Base-by-base conservation (phyloP, 2,888 invertebrate species). In the Eristalis arbustorum region DNA sequence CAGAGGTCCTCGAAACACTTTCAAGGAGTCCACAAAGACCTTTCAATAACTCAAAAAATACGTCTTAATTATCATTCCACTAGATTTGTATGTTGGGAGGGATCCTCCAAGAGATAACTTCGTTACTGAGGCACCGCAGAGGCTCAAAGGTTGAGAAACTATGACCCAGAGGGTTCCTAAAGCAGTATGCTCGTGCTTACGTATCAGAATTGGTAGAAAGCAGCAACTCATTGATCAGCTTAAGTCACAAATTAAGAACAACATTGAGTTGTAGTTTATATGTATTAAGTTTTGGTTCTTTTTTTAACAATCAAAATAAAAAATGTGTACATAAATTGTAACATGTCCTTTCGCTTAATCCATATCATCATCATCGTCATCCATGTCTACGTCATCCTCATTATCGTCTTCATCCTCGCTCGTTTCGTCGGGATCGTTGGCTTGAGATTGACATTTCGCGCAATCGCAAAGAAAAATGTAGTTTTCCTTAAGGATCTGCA, bases 201-300 rank as follows among this genome's bases (percentile, higher is more conserved):
- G 98, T 99, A 67, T 93, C 96, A 0, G 99, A 99, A 90, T 93
- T 99, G 84, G 99, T 97, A 0, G 98, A 99, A 92, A 96, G 96
- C 91, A 99, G 99, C 91, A 98, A 98, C 93, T 95, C 96, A 88
- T 94, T 99, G 64, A 98, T 99, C 88, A 97, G 96, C 91, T 94
- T 99, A 82, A 62, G 90, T 92, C 4, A 69, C 89, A 42, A 64
- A 64, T 23, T 78, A 73, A 64, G n/a, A 61, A 37, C 23, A 56
- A 4, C 10, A 49, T 14, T 13, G 62, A 11, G 42, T 67, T 31
- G 23, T 69, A 71, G 18, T 67, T 42, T 68, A 42, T 73, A 67
- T 56, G 31, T 69, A 37, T 28, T 64, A 34, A 74, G 59, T 49
- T 73, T 42, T 28, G 10, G 80, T 78, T 85, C 88, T 69, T 88